Evolutionary conservation across 2,113 vertebrate species (phyloP), one percentile per base, ranked within the genome.

Genomic region (Eolophus roseicapilla): DNA sequence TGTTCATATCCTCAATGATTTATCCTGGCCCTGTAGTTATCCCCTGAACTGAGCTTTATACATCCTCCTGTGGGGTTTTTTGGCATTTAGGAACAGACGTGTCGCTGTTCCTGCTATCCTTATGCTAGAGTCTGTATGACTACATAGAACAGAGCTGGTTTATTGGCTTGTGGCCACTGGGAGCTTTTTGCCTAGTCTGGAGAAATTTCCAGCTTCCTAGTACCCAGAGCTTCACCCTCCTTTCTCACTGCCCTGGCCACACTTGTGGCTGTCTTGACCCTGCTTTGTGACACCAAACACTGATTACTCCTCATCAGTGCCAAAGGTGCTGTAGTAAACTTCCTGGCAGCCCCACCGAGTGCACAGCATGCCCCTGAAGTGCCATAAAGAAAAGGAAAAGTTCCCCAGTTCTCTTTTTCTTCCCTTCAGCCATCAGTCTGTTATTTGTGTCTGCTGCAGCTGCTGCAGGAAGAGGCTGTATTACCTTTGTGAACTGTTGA

Each of bases 371-470:
- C 63, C 43, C 67, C 49, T 92, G 46, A 93, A 88, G 64, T 6
- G 62, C 71, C 78, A 85, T 23, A 46, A 75, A 82, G 85, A 74
- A 95, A 93, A 88, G 24, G 53, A 95, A 55, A 71, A 55, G 67
- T 68, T 89, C 43, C 55, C 75, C 67, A 10, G 3, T 50, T 59
- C 86, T 91, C 73, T 75, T 64, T 75, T 77, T 13, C 46, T 87
- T 59, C 64, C 33, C 70, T 82, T 78, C 63, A 92, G 17, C 73
- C 52, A 77, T 78, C 70, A 74, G 50, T 86, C 80, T 96, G 91
- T 96, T 87, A 81, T 91, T 95, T 92, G 65, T 95, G 6, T 74
- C 64, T 47, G 73, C 80, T 76, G 82, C 92, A 96, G 94, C 73
- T 91, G 78, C 76, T 95, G 57, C 76, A 78, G 77, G 82, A 55